phyloP scores from a whole-genome alignment of 2,888 invertebrate species.

The Pristionchus exspectatus region DNA sequence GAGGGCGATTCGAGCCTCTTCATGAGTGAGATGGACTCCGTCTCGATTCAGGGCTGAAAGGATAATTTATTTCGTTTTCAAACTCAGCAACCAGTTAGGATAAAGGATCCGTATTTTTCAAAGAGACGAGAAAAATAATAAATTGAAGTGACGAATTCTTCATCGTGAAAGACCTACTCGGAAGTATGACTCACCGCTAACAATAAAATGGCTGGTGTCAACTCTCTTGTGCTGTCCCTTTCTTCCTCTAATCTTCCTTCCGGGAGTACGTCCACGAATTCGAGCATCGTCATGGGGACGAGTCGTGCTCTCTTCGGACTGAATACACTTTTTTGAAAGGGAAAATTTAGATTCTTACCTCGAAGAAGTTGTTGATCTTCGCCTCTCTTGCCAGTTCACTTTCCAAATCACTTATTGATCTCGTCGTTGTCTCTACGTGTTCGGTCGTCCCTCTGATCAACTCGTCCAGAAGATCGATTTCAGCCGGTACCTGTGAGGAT shows the following conservation, averaged over 20 bases:
- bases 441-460: conserved; percentile 4
- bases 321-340: neutral
- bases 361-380: conserved; percentile 41
- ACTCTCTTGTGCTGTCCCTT: neutral
- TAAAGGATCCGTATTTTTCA: too few species aligned
- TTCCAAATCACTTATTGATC: neutral
- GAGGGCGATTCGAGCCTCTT: conserved; percentile 5
- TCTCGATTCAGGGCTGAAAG: conserved; percentile 49
- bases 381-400: conserved; percentile 11
- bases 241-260: conserved; percentile 27
- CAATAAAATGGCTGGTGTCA: conserved; percentile 20
- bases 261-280: neutral
- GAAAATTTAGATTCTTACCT: neutral
- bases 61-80: neutral
- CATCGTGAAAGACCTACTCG: too few species aligned
- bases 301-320: neutral
- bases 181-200: neutral
- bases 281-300: neutral
- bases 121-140: too few species aligned
- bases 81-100: too few species aligned
- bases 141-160: too few species aligned
- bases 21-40: neutral
- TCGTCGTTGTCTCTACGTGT: neutral
- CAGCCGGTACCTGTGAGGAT: neutral
- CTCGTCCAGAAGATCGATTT: conserved; percentile 37